These are phyloP conservation scores for Kryphioiulus occultus DNA, from an alignment of 2,888 invertebrate genomes.

Conservation along the genomic window DNA sequence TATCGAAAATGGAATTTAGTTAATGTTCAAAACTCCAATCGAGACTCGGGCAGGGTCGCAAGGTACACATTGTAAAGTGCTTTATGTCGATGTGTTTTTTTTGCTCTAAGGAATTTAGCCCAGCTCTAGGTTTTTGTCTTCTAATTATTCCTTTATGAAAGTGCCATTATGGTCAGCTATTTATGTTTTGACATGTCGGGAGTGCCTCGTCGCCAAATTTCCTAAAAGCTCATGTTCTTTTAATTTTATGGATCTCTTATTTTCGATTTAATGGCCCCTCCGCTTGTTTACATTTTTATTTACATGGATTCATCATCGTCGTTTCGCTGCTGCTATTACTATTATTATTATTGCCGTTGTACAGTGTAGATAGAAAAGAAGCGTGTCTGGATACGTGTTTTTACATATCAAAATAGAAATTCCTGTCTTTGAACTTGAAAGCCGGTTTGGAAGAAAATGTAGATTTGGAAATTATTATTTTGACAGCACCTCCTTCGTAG, in stretches of 20 bases:
- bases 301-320: conserved; percentile 39
- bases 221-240: conserved; percentile 28
- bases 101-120: background rate
- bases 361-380: conserved; percentile 40
- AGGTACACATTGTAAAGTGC: background rate
- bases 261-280: conserved; percentile 21
- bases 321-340: background rate
- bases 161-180: conserved; percentile 19
- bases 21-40: background rate
- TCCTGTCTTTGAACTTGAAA: conserved; percentile 39
- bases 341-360: conserved; percentile 35
- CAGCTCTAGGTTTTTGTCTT: background rate
- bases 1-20: background rate
- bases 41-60: background rate
- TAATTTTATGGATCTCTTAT: conserved; percentile 19
- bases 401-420: conserved; percentile 36
- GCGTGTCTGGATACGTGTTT: conserved; percentile 28
- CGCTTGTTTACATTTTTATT: conserved; percentile 33
- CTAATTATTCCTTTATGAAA: conserved; percentile 16
- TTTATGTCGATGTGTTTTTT: background rate
- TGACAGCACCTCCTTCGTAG: conserved; percentile 4
- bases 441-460: conserved; percentile 21
- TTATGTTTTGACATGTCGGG: background rate
- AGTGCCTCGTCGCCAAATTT: conserved; percentile 6
- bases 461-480: conserved; percentile 29